Conservation (phyloP, 2,113 vertebrate genomes). For the Telmatochromis sp. region DNA sequence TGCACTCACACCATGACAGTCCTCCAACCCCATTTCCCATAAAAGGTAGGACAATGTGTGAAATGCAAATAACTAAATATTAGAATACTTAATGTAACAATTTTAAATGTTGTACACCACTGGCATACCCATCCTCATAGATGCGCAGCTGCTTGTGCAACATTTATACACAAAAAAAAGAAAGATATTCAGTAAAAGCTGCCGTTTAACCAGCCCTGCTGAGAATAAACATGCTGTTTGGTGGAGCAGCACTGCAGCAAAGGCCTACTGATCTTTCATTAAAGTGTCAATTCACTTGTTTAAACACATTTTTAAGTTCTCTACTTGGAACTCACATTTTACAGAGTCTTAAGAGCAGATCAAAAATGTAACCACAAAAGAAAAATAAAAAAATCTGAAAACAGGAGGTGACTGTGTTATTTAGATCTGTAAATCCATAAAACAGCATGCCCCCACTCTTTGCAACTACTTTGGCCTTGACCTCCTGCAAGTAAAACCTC, state of each 20-base stretch:
- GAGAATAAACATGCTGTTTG: background rate
- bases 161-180: background rate
- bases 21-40: background rate
- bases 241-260: background rate
- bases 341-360: background rate
- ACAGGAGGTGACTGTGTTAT: background rate
- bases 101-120: background rate
- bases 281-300: constrained; percentile 13
- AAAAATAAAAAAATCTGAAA: background rate
- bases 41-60: background rate
- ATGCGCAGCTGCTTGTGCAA: background rate
- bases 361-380: background rate
- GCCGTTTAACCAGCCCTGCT: background rate
- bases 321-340: background rate
- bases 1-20: background rate
- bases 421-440: constrained; percentile 4
- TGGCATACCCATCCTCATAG: background rate
- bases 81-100: background rate
- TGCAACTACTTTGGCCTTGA: constrained; percentile 21
- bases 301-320: constrained; percentile 10
- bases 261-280: background rate
- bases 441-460: background rate
- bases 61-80: background rate
- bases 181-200: background rate
- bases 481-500: constrained; percentile 36